Evolutionary conservation across 2,113 vertebrate genomes (phyloP).

Genomic region (Bostrychus sinensis): DNA sequence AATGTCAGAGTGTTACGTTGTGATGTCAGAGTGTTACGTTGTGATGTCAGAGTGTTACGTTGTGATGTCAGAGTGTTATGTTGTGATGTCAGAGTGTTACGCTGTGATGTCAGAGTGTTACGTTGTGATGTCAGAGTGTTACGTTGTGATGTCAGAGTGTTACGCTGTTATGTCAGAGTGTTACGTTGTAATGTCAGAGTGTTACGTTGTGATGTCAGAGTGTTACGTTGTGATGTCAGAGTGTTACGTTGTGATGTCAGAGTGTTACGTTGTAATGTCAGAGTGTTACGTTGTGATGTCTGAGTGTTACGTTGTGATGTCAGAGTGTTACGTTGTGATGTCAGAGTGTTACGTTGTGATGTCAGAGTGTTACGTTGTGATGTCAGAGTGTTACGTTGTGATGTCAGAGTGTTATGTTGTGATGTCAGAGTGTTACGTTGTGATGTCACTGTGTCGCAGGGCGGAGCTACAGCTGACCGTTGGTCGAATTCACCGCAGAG

Average conservation of each 20-base stretch:
- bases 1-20: constrained; percentile 6
- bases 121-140: background rate
- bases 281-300: background rate
- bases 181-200: no score
- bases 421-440: background rate
- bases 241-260: background rate
- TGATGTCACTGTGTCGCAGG: constrained; percentile 44
- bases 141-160: no score
- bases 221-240: no score
- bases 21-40: no score
- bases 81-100: background rate
- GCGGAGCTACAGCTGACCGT: constrained; percentile 73
- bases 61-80: no score
- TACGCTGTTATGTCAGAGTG: background rate
- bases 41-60: background rate
- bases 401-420: no score
- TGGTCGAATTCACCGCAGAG: constrained; percentile 71
- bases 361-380: no score
- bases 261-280: no score
- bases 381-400: constrained; percentile 11
- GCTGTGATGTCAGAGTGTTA: no score
- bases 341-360: constrained; percentile 15
- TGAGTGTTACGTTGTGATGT: no score
- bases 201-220: background rate
- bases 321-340: no score